phyloP scores from a whole-genome alignment of 2,888 invertebrate species.

The Oxyteleia sp. region DNA sequence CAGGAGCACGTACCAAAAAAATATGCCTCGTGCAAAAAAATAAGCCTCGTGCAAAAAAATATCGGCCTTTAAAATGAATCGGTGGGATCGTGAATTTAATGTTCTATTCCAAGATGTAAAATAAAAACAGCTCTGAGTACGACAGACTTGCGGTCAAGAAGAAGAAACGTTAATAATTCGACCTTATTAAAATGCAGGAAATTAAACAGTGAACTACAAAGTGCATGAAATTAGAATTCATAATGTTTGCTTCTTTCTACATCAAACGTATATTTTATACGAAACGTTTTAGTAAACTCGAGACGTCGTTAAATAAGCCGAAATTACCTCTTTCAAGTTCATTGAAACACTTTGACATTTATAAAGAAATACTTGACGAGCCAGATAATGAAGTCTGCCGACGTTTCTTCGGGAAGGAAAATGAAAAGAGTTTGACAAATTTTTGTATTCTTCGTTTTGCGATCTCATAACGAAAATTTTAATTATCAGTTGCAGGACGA shows the following conservation, averaged over 20 bases:
- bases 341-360: constrained; percentile 41
- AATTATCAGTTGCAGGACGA: constrained; percentile 11
- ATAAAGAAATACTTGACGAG: constrained; percentile 20
- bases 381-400: constrained; percentile 25
- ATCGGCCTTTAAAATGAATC: no score
- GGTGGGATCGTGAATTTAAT: no score
- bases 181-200: no score
- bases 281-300: constrained; percentile 41
- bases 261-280: constrained; percentile 44
- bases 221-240: constrained; percentile 35
- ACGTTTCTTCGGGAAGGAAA: constrained; percentile 18
- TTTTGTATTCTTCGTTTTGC: background rate
- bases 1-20: no score
- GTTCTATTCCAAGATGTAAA: no score
- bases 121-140: no score
- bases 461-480: constrained; percentile 25
- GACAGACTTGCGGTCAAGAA: no score
- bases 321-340: constrained; percentile 23
- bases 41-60: no score
- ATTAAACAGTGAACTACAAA: no score
- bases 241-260: constrained; percentile 28
- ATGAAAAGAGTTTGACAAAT: constrained; percentile 1
- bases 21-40: no score
- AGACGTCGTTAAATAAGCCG: constrained; percentile 19
- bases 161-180: no score